These are phyloP conservation scores for Brachystomella parvula DNA, from an alignment of 1,140 invertebrate genomes.

Conservation along the genomic window DNA sequence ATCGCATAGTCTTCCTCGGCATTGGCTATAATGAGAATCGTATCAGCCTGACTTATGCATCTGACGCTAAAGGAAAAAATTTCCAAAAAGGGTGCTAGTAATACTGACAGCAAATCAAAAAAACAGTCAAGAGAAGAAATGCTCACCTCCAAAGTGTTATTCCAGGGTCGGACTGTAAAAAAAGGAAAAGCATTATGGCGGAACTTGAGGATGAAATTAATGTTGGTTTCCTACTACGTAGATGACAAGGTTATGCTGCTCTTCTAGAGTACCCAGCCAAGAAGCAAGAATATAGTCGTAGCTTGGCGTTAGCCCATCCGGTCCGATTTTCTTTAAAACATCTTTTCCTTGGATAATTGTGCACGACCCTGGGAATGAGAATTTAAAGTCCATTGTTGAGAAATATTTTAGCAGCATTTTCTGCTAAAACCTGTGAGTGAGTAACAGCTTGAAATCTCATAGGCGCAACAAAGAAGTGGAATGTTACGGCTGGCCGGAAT, in stretches of 20 bases:
- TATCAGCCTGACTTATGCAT: conserved; percentile 21
- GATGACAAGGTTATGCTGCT: conserved; percentile 9
- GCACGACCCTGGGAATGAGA: neutral
- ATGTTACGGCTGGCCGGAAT: neutral
- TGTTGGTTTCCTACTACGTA: conserved; percentile 21
- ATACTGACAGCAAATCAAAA: neutral
- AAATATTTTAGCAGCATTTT: too few species aligned
- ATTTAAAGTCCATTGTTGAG: conserved; percentile 11
- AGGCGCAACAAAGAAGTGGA: neutral
- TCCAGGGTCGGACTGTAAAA: too few species aligned
- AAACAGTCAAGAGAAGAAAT: too few species aligned
- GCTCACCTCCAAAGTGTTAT: too few species aligned
- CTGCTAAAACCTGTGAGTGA: too few species aligned
- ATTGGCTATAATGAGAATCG: conserved; percentile 15
- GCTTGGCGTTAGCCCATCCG: neutral
- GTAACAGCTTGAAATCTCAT: neutral
- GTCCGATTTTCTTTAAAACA: neutral
- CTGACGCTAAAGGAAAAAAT: neutral
- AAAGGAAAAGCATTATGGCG: too few species aligned
- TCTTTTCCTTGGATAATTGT: neutral
- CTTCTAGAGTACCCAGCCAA: conserved; percentile 13
- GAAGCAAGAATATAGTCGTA: conserved; percentile 3
- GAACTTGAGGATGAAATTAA: too few species aligned
- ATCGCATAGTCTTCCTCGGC: neutral
- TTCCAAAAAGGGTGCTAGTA: neutral